Evolutionary conservation across 2,797 vertebrate genomes (phyloP), one percentile per base, ranked within the genome.

Genomic region (Tragopan temminckii): DNA sequence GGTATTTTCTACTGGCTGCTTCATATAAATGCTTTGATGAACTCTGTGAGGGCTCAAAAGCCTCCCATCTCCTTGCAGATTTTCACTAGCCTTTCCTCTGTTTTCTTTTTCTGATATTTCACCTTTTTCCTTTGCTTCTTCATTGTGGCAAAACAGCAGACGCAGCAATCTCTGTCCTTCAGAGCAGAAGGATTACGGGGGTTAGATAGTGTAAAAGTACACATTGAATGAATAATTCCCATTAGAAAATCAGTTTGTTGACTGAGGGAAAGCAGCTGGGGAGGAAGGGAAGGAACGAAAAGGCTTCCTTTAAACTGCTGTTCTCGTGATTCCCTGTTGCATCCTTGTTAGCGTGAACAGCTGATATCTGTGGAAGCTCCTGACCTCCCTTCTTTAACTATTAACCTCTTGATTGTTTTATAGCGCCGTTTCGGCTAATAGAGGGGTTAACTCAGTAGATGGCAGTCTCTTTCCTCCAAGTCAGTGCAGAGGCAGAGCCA

Each of bases 401-500:
- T 23, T 69, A 85, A 50, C 66, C 25, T 71, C 15, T 43, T 66
- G 62, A 3, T 10, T 11, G 42, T 68, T 72, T 83, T 70, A 66
- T 70, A 66, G 86, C 66, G 91, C 53, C 35, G 10, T 90, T 78
- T 85, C 67, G 87, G 66, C 79, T 75, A 35, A 1, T 24, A 13
- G 90, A 48, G 35, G 83, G 57, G 58, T 80, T 93, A 80, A 92
- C 87, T 93, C 93, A 92, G 90, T 42, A 96, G 95, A 74, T 94
- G 94, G 92, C 92, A 97, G 58, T 91, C 69, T 92, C 63, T 42
- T 94, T 92, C 92, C 92, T 96, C 86, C 0, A 1, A 80, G 68
- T 20, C 43, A 14, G 38, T 1, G 2, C 48, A 15, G 69, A 70
- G 59, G 50, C 70, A 1, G 17, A 0, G 66, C n/a, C n/a, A 21